Conservation (phyloP, 2,888 invertebrate species). For the Carterocephalus palaemon region DNA sequence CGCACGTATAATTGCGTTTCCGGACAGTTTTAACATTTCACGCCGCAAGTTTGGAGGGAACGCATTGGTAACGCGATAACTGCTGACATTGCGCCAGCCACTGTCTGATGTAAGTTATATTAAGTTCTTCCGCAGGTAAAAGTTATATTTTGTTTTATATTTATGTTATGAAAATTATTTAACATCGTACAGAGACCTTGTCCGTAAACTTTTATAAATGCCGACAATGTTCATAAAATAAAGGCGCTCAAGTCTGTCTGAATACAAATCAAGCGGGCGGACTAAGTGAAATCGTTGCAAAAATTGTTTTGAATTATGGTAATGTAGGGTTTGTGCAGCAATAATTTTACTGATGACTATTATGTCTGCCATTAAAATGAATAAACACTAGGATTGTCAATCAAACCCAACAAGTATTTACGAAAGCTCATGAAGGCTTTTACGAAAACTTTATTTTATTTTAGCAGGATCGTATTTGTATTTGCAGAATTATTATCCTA, state of each 20-base stretch:
- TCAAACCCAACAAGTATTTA: slow-evolving; percentile 9
- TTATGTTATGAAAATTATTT: too few species aligned
- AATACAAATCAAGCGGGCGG: too few species aligned
- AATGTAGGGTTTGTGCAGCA: too few species aligned
- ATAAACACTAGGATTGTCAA: slow-evolving; percentile 9
- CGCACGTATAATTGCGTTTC: slow-evolving; percentile 15
- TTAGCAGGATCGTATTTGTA: slow-evolving; percentile 5
- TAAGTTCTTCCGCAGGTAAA: neutral
- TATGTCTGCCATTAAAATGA: slow-evolving; percentile 1
- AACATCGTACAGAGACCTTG: too few species aligned
- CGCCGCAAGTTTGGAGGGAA: slow-evolving; percentile 11
- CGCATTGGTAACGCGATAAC: slow-evolving; percentile 11
- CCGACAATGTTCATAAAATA: too few species aligned
- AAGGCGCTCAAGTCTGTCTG: too few species aligned
- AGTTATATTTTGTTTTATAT: too few species aligned
- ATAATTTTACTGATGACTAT: too few species aligned
- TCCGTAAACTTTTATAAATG: too few species aligned
- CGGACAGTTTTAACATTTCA: slow-evolving; percentile 13
- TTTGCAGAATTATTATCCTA: slow-evolving; percentile 8
- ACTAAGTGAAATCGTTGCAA: too few species aligned
- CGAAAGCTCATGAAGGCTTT: slow-evolving; percentile 8
- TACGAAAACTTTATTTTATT: slow-evolving; percentile 7
- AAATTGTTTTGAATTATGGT: too few species aligned
- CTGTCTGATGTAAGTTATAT: slow-evolving; percentile 12
- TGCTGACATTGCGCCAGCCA: slow-evolving; percentile 2